Base-by-base conservation (phyloP, 1,140 invertebrate species). In the Phenacoccus solenopsis region DNA sequence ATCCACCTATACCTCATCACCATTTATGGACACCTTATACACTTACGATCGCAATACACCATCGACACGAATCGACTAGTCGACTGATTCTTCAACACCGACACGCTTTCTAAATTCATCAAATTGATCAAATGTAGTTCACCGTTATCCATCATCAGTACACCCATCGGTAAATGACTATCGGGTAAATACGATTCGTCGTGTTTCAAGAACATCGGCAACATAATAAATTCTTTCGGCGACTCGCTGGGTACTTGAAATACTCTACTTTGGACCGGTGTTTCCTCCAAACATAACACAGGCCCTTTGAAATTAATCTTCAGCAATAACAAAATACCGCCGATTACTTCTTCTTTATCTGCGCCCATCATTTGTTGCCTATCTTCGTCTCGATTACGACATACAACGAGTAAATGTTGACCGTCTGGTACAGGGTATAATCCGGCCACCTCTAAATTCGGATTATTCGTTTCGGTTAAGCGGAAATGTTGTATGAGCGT, bases 31-130 rank as follows among this genome's bases (percentile, higher is more conserved):
- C n/a, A 38, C 32, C n/a, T 38, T 38, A 22, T 21, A 71, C 27
- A 79, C 82, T 82, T 78, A 80, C 88, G 89, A 21, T 85, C 87
- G 75, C 89, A 91, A 78, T 89, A 91, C 3, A 85, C 85, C 20
- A 86, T 87, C 0, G 89, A 88, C 13, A 88, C 83, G 75, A 90
- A 90, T 74, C 84, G 85, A 30, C 84, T 82, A n/a, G 83, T 82
- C 0, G 87, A 84, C 30, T 87, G 80, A 74, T 69, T 70, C 2
- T 82, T 82, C 12, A 87, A 85, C 69, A 86, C 81, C 2, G 84
- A 84, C 7, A 88, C 77, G 9, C 83, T 82, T 73, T 83, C 84
- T 67, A 90, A 81, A 49, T 84, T 85, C 12, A 81, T 78, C 7
- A 90, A 75, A 25, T 88, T 84, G 56, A 89, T 81, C 28, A 91